Percentiles rank a stretch among this genome's conserved stretches.
These are phyloP conservation scores for Cryptotis parvus DNA, from an alignment of 2,113 vertebrate genomes.

Conservation along the genomic window DNA sequence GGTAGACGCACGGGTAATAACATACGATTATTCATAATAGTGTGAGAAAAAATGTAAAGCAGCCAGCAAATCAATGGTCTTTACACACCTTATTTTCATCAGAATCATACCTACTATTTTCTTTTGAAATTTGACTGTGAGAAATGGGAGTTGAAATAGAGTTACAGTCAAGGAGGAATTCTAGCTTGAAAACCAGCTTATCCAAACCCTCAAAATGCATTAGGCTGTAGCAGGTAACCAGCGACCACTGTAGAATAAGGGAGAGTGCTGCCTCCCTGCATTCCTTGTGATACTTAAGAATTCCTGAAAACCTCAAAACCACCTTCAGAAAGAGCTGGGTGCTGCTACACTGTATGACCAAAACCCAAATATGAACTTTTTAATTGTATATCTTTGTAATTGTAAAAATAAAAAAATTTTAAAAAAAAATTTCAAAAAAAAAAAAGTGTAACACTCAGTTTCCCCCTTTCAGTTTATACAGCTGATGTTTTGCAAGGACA, in stretches of 20 bases:
- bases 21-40: not conserved
- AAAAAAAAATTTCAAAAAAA: too few relatives aligned
- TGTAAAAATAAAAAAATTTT: too few relatives aligned
- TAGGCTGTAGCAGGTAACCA: rapidly evolving
- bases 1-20: not conserved
- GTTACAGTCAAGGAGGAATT: not conserved
- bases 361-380: too few relatives aligned
- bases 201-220: rapidly evolving
- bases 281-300: too few relatives aligned
- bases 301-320: not conserved
- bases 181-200: not conserved
- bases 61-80: not conserved
- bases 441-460: not conserved
- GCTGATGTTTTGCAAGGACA: not conserved
- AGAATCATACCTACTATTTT: not conserved
- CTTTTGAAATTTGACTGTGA: not conserved
- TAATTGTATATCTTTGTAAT: too few relatives aligned
- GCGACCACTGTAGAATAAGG: rapidly evolving
- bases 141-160: not conserved
- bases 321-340: not conserved
- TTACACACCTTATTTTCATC: not conserved
- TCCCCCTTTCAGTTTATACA: not conserved
- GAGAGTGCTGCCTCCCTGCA: not conserved
- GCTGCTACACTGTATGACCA: too few relatives aligned
- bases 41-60: not conserved